Percentiles rank a stretch among this genome's conserved stretches.
Evolutionary conservation across 2,113 vertebrate species (phyloP).

Genomic region (Oostethus manadensis): DNA sequence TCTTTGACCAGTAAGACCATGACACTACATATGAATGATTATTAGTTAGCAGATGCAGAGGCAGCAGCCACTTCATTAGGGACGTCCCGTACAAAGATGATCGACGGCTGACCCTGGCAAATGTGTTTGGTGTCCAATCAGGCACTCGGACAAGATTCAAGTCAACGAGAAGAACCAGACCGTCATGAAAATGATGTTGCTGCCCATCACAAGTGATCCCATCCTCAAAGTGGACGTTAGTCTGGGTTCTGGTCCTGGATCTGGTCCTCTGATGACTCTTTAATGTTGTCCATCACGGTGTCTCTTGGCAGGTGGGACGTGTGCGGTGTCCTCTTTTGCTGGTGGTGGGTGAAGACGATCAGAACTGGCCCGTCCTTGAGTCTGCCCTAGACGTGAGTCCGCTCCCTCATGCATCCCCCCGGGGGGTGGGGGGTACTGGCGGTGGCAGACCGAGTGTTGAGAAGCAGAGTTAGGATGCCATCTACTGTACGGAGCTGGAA

Average conservation of each 20-base stretch:
- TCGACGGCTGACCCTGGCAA: neutral
- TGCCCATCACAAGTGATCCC: conserved; percentile 66
- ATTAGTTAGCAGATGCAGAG: too few relatives aligned
- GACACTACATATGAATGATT: too few relatives aligned
- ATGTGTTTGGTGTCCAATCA: conserved; percentile 14
- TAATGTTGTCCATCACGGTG: neutral
- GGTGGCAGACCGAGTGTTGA: too few relatives aligned
- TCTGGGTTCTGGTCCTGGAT: too few relatives aligned
- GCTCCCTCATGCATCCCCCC: too few relatives aligned
- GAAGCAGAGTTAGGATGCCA: too few relatives aligned
- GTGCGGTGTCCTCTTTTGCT: conserved; percentile 66
- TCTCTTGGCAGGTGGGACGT: conserved; percentile 56
- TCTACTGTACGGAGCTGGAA: too few relatives aligned
- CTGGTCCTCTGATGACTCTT: too few relatives aligned
- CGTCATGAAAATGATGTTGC: conserved; percentile 55
- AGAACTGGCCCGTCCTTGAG: conserved; percentile 66
- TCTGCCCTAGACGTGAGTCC: conserved; percentile 68
- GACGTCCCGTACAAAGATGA: too few relatives aligned
- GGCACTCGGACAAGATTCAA: conserved; percentile 6
- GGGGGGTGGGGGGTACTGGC: too few relatives aligned
- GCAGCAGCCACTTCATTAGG: too few relatives aligned
- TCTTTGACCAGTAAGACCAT: too few relatives aligned
- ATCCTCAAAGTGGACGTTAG: conserved; percentile 66
- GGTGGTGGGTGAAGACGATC: conserved; percentile 71
- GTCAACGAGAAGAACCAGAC: conserved; percentile 41